A percentile compares a stretch with the other conserved stretches of the same genome.
Conservation (phyloP, 2,113 vertebrate species). For the Chauna torquata region DNA sequence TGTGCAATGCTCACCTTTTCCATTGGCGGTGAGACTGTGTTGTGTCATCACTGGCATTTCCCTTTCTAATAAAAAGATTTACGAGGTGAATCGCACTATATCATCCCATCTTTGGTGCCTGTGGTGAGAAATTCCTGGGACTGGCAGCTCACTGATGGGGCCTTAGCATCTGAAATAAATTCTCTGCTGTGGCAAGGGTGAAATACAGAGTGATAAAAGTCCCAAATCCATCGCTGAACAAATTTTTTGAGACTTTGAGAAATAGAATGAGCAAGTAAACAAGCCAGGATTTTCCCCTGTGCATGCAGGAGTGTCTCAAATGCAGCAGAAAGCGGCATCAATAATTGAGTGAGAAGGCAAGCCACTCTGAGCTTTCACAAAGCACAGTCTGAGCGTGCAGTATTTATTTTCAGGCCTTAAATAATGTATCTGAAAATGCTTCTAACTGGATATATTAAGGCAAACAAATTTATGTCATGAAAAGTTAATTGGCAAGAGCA, state of each 20-base stretch:
- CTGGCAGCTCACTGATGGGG: background rate
- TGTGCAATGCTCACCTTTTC: background rate
- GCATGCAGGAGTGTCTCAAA: background rate
- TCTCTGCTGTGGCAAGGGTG: background rate
- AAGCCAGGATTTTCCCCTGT: background rate
- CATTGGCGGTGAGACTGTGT: rapidly evolving
- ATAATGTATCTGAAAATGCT: constrained; percentile 24
- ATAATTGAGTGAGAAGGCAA: constrained; percentile 35
- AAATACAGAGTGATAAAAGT: background rate
- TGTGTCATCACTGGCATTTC: background rate
- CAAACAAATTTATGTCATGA: constrained; percentile 25
- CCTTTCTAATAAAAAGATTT: background rate
- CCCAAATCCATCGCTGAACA: background rate
- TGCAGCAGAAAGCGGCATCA: background rate
- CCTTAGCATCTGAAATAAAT: background rate
- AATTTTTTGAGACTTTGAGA: background rate
- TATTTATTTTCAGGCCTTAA: constrained; percentile 51
- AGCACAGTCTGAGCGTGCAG: background rate
- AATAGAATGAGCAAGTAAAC: background rate
- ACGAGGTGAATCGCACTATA: background rate
- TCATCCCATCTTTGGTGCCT: background rate
- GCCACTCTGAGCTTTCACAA: background rate
- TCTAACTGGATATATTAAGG: background rate
- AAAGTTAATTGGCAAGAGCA: constrained; percentile 25
- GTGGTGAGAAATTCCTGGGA: background rate